Evolutionary conservation across 2,797 vertebrate species (phyloP).

Genomic region (Pantherophis vulpinus): DNA sequence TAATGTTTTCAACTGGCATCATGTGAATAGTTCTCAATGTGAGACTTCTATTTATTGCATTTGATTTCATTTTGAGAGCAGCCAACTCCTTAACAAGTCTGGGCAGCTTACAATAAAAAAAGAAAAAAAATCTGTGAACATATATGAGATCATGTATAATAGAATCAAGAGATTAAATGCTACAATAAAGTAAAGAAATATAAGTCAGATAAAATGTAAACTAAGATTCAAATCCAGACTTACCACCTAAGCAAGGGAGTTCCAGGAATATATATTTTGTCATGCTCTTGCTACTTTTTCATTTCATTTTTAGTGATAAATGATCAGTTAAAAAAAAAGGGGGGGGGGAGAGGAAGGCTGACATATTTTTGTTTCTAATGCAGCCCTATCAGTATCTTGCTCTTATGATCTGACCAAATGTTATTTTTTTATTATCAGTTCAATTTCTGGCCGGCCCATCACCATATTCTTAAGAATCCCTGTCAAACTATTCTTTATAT

Average conservation of each 20-base stretch:
- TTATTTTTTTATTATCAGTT: neutral
- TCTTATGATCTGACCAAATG: neutral
- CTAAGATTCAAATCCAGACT: neutral
- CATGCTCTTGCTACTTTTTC: neutral
- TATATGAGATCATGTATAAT: neutral
- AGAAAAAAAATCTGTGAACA: neutral
- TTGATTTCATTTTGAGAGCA: neutral
- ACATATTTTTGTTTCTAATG: neutral
- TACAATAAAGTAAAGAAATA: neutral
- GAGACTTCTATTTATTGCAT: neutral
- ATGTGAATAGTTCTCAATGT: neutral
- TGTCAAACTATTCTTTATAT: neutral
- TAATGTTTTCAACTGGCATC: neutral
- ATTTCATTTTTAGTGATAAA: neutral
- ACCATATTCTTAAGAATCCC: neutral
- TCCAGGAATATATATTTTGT: neutral
- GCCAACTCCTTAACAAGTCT: neutral
- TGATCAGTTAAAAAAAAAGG: neutral
- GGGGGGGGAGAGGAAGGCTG: fast-evolving
- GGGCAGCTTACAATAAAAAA: neutral
- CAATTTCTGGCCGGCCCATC: neutral
- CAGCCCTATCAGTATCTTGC: neutral
- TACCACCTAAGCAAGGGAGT: neutral
- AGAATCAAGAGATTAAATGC: neutral
- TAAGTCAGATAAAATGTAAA: neutral